Base-by-base conservation (phyloP, 2,888 invertebrate genomes). In the Tinea pellionella region DNA sequence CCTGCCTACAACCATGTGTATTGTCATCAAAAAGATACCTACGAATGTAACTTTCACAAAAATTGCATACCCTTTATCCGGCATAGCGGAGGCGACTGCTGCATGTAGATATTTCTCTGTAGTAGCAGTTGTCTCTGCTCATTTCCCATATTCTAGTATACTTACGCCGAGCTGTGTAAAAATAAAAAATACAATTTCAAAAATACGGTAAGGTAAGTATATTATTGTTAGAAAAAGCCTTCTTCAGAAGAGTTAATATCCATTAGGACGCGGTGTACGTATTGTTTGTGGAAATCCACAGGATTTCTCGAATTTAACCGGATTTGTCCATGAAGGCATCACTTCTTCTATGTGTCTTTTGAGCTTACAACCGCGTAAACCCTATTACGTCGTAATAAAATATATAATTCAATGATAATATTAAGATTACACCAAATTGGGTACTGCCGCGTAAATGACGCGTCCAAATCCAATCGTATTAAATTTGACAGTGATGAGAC, bases 271-370 rank as follows among this genome's bases (percentile, higher is more conserved):
- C 24, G 7, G 19, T 19, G 57, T 55, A n/a, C 8, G 57, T 57
- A 32, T 32, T 57, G 32, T 57, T 57, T 57, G 57, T 32, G 57
- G 6, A 57, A 57, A 57, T 57, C 57, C 57, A 57, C 1, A 16
- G 57, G 57, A 57, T 32, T 57, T 15, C 15, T 9, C 13, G 57
- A 53, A 53, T 53, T 53, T 53, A 53, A 4, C 3, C 16, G 57
- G 57, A 57, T 57, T 57, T 57, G 57, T 57, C 13, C 53, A 24
- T 24, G 13, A 47, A 47, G 47, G 47, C 47, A 15, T 13, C 16
- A 16, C 16, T 47, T 47, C 47, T 47, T 47, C 47, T 15, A 13
- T 9, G 6, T 47, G 13, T 47, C 37, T 37, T 37, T 37, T 37
- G n/a, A 37, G 37, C 37, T 12, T 12, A 37, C 37, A 37, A 37